Evolutionary conservation across 2,888 invertebrate genomes (phyloP).

Genomic region (Ferdinandea cuprea): DNA sequence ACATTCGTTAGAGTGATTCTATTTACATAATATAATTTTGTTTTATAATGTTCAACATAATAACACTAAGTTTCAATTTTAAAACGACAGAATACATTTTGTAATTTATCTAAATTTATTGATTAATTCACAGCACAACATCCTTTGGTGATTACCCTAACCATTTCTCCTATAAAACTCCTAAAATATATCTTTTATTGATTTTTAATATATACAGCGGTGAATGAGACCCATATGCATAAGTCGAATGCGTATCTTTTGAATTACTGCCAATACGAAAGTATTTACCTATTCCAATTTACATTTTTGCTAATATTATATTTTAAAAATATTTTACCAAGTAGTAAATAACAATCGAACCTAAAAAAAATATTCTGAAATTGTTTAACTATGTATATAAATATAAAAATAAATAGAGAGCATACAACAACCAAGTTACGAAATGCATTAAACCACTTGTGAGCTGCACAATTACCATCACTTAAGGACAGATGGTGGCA

Average conservation of each 20-base stretch:
- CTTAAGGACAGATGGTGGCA: too few species aligned
- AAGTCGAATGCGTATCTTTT: neutral
- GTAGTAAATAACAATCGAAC: too few species aligned
- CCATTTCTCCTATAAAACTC: neutral
- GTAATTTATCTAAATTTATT: slow-evolving; percentile 27
- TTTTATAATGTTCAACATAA: slow-evolving; percentile 4
- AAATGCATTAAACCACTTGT: too few species aligned
- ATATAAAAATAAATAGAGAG: too few species aligned
- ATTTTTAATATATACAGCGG: neutral
- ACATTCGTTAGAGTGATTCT: slow-evolving; percentile 19
- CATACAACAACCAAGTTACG: too few species aligned
- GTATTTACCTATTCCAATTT: too few species aligned
- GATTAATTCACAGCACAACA: slow-evolving; percentile 60
- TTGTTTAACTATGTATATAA: too few species aligned
- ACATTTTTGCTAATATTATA: too few species aligned
- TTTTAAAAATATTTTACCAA: too few species aligned
- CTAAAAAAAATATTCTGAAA: too few species aligned
- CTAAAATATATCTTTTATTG: neutral
- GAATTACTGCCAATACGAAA: too few species aligned
- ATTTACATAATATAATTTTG: slow-evolving; percentile 25
- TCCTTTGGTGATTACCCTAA: neutral
- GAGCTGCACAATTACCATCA: too few species aligned
- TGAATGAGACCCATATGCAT: neutral
- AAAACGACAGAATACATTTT: neutral
- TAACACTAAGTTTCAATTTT: neutral